phyloP scores from a whole-genome alignment of 2,888 invertebrate genomes.

The Ditula angustiorana region DNA sequence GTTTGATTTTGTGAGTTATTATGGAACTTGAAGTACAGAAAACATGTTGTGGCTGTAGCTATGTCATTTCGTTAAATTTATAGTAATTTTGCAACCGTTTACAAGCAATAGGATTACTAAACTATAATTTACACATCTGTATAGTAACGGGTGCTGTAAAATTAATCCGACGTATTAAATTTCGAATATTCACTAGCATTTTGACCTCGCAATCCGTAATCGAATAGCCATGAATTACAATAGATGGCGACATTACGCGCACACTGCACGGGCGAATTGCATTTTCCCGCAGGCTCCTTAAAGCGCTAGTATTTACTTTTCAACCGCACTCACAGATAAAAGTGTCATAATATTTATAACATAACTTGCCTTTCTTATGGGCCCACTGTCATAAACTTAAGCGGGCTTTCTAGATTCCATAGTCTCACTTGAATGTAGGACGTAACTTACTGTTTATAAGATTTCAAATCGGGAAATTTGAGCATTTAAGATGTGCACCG shows the following conservation, averaged over 20 bases:
- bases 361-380: conserved; percentile 82
- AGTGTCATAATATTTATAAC: conserved; percentile 84
- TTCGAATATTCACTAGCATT: conserved; percentile 39
- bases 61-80: neutral
- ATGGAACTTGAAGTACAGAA: no score
- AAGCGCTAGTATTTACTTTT: conserved; percentile 76
- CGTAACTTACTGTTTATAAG: conserved; percentile 62
- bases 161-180: conserved; percentile 52
- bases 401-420: conserved; percentile 66
- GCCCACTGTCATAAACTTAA: conserved; percentile 77
- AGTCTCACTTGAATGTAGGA: conserved; percentile 56
- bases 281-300: conserved; percentile 57
- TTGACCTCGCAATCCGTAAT: conserved; percentile 61
- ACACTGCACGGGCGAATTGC: conserved; percentile 62
- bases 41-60: neutral
- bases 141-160: conserved; percentile 44
- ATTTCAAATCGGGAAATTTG: conserved; percentile 61
- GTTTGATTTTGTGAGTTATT: no score
- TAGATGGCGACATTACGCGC: conserved; percentile 52
- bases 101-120: neutral
- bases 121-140: conserved; percentile 18
- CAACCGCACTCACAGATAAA: conserved; percentile 77
- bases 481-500: conserved; percentile 59
- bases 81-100: conserved; percentile 1
- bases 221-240: conserved; percentile 59